These are phyloP conservation scores for Drosophila kuntzei DNA, from an alignment of 2,888 invertebrate genomes.

Conservation along the genomic window DNA sequence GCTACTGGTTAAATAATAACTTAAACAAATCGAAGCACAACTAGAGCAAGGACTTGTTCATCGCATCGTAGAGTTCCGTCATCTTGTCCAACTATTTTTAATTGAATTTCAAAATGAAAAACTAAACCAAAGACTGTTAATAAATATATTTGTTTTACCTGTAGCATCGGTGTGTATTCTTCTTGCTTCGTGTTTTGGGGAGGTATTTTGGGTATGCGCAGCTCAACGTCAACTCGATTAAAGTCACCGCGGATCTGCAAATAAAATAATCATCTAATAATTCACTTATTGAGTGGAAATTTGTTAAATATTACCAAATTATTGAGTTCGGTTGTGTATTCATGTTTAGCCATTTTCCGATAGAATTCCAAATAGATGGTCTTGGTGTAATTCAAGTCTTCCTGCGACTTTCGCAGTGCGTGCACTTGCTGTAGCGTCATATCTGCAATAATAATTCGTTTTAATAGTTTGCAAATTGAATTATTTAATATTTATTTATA, in stretches of 20 bases:
- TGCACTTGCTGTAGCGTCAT: slow-evolving; percentile 75
- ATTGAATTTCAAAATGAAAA: slow-evolving; percentile 9
- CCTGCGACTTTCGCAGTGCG: slow-evolving; percentile 71
- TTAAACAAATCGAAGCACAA: slow-evolving; percentile 10
- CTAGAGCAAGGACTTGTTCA: slow-evolving; percentile 38
- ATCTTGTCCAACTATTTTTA: slow-evolving; percentile 59
- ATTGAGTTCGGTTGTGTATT: slow-evolving; percentile 69
- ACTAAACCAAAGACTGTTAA: slow-evolving; percentile 23
- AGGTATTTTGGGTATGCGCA: slow-evolving; percentile 70
- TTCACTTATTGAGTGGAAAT: background rate
- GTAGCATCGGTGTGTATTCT: slow-evolving; percentile 40
- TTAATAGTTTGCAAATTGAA: background rate
- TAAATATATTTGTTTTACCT: slow-evolving; percentile 43
- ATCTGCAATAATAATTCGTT: slow-evolving; percentile 53
- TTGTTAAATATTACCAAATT: slow-evolving; percentile 67
- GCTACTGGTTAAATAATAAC: slow-evolving; percentile 57
- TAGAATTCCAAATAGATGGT: slow-evolving; percentile 57
- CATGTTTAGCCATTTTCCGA: slow-evolving; percentile 70
- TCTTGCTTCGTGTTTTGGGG: slow-evolving; percentile 23
- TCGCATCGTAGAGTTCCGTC: slow-evolving; percentile 47
- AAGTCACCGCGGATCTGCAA: slow-evolving; percentile 73
- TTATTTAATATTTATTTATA: slow-evolving; percentile 3
- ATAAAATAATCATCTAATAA: background rate
- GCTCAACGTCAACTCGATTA: slow-evolving; percentile 57
- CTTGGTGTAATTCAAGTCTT: slow-evolving; percentile 60